phyloP scores from a whole-genome alignment of 2,113 vertebrate genomes.

The Pseudolaguvia tuberculata region DNA sequence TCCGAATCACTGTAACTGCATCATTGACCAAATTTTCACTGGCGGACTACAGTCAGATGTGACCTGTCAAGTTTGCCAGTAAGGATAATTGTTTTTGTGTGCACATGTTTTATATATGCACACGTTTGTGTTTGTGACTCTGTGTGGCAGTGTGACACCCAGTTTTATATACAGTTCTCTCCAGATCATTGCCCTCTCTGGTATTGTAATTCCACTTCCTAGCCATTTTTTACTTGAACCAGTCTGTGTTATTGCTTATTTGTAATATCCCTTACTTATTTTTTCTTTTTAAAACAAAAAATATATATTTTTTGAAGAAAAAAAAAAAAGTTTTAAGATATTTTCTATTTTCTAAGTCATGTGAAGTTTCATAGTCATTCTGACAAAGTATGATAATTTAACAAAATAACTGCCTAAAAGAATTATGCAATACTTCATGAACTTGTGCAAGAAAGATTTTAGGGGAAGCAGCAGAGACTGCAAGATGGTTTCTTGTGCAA shows the following conservation, averaged over 20 bases:
- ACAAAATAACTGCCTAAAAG: too few species aligned
- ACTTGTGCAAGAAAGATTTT: too few species aligned
- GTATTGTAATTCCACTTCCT: not conserved
- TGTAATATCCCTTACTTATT: too few species aligned
- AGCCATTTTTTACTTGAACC: not conserved
- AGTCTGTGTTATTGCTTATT: not conserved
- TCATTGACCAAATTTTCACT: slow-evolving; percentile 93
- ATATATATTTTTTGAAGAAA: not conserved
- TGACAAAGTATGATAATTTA: too few species aligned
- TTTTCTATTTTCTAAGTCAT: too few species aligned
- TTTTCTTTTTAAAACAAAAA: not conserved
- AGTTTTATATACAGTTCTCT: not conserved
- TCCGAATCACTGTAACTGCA: slow-evolving; percentile 91
- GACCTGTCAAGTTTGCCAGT: slow-evolving; percentile 92
- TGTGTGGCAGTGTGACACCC: not conserved
- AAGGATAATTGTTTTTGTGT: slow-evolving; percentile 54
- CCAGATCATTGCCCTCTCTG: not conserved
- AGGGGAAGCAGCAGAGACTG: too few species aligned
- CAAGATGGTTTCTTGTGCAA: too few species aligned
- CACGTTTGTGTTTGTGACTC: too few species aligned
- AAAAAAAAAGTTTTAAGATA: too few species aligned
- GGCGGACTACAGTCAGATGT: slow-evolving; percentile 88
- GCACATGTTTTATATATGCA: too few species aligned
- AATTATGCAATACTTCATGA: too few species aligned
- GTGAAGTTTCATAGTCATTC: too few species aligned